phyloP scores from a whole-genome alignment of 2,888 invertebrate species.

The Nowickia ferox region DNA sequence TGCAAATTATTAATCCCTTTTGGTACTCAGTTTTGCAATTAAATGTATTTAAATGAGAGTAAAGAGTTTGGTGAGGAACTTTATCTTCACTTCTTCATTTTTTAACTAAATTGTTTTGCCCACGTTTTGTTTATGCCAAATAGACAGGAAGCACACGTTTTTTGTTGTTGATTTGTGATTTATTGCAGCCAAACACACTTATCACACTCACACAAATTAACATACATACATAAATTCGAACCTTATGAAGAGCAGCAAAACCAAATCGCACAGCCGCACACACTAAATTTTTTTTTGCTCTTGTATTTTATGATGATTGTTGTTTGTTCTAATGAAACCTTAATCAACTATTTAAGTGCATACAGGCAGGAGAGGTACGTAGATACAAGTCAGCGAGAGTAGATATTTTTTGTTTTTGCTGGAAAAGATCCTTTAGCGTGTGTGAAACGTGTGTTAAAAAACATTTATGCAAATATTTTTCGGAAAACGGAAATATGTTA shows the following conservation, averaged over 20 bases:
- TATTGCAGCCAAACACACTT: conserved; percentile 69
- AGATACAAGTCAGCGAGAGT: conserved; percentile 41
- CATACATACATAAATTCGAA: conserved; percentile 78
- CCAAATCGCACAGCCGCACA: conserved; percentile 75
- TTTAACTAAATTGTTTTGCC: conserved; percentile 11
- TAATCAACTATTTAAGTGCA: conserved; percentile 60
- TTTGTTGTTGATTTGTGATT: conserved; percentile 71
- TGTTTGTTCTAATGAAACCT: conserved; percentile 73
- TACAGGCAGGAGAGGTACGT: conserved; percentile 34
- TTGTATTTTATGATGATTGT: conserved; percentile 63
- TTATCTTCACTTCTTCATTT: conserved; percentile 16
- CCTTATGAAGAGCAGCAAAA: conserved; percentile 71
- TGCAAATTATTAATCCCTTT: conserved; percentile 59
- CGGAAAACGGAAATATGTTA: conserved; percentile 42
- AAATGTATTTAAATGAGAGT: conserved; percentile 31
- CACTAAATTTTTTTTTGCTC: background rate
- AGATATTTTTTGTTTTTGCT: conserved; percentile 28
- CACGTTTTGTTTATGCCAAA: conserved; percentile 37
- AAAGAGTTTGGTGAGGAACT: conserved; percentile 24
- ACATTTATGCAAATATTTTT: conserved; percentile 73
- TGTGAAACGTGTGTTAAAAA: conserved; percentile 67
- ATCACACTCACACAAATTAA: conserved; percentile 75
- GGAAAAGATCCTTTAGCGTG: conserved; percentile 50
- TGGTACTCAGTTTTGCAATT: conserved; percentile 64
- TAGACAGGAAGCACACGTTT: conserved; percentile 82